phyloP scores from a whole-genome alignment of 2,113 vertebrate genomes.

The Antechinus stuartii region DNA sequence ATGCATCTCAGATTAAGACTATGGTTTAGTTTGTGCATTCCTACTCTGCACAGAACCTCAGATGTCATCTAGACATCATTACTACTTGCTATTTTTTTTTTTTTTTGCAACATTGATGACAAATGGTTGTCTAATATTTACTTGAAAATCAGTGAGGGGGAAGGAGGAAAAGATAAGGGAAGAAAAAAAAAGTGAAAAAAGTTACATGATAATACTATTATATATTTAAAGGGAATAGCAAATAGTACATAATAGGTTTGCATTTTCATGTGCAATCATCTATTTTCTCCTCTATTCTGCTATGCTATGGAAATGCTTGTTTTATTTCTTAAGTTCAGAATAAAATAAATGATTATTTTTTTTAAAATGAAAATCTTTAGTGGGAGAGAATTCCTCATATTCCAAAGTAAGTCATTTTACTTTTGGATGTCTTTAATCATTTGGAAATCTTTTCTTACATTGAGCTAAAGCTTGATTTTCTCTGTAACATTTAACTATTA shows the following conservation, averaged over 20 bases:
- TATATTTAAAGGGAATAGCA: too few species aligned
- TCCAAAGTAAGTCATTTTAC: background rate
- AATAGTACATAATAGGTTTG: too few species aligned
- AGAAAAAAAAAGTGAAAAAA: too few species aligned
- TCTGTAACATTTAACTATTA: too few species aligned
- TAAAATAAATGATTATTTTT: too few species aligned
- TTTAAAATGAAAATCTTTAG: background rate
- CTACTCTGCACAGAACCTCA: constrained; percentile 28
- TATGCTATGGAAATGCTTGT: too few species aligned
- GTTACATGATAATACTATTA: too few species aligned
- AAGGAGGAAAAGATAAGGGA: too few species aligned
- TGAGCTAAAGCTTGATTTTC: background rate
- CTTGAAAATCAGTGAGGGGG: background rate
- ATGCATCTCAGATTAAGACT: background rate
- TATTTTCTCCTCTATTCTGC: too few species aligned
- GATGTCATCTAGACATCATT: background rate
- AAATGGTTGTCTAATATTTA: background rate
- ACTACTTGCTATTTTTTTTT: too few species aligned
- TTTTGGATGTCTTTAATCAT: background rate
- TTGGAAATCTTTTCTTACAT: background rate
- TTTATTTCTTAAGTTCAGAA: too few species aligned
- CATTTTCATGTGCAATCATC: too few species aligned
- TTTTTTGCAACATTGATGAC: background rate
- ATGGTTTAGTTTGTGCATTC: background rate
- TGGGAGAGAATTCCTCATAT: background rate